Conservation (phyloP, 2,888 invertebrate species). For the Amphipyra berbera region DNA sequence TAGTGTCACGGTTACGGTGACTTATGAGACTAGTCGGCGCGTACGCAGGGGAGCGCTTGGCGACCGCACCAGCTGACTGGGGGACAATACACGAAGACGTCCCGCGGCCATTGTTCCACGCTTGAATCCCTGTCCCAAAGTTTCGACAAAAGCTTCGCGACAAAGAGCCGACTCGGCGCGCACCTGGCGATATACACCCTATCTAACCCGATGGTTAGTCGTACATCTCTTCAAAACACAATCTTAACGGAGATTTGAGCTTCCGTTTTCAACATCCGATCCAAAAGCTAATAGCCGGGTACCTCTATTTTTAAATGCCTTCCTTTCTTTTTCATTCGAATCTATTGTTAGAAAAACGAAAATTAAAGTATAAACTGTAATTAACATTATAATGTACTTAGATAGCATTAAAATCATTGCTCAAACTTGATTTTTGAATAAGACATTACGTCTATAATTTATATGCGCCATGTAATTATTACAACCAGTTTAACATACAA, state of each 20-base stretch:
- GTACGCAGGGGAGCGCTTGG: conserved; percentile 71
- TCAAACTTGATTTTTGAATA: conserved; percentile 49
- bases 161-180: conserved; percentile 78
- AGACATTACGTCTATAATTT: conserved; percentile 61
- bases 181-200: conserved; percentile 84
- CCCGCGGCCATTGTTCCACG: conserved; percentile 83
- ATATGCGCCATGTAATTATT: conserved; percentile 62
- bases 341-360: conserved; percentile 24
- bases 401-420: conserved; percentile 14
- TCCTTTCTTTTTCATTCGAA: conserved; percentile 15
- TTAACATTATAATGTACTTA: conserved; percentile 2
- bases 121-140: conserved; percentile 72
- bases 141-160: conserved; percentile 76
- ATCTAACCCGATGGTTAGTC: conserved; percentile 76
- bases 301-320: conserved; percentile 39
- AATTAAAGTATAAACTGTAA: conserved; percentile 11
- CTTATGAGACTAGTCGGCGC: conserved; percentile 69
- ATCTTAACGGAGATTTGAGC: conserved; percentile 63
- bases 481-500: conserved; percentile 81
- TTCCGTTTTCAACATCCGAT: conserved; percentile 74
- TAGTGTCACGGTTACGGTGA: conserved; percentile 65
- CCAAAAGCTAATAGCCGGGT: conserved; percentile 47
- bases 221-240: conserved; percentile 68
- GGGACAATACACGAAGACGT: conserved; percentile 87
- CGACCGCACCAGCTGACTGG: conserved; percentile 84